Evolutionary conservation across 2,113 vertebrate genomes (phyloP), one percentile per base, ranked within the genome.

Genomic region (Lampris megalopsis): DNA sequence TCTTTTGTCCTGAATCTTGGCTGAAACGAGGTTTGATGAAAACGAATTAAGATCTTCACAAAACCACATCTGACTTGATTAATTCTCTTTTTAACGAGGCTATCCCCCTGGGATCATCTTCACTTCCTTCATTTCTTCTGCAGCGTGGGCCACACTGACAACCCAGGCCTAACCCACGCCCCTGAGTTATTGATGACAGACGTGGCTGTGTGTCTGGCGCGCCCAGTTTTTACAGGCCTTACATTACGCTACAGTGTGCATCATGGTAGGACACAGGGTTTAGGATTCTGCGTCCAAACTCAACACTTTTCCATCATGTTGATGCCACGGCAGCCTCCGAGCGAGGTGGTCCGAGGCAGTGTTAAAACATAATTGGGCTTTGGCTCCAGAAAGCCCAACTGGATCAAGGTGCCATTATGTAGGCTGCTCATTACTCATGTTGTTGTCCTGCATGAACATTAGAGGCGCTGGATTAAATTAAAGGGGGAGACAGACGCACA

Each of bases 381-480:
- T 60, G 54, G 75, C 79, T 83, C 73, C 69, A 71, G 66, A 79
- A 82, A 70, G 82, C 81, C 74, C 78, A 83, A 85, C 82, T 85
- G 73, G 74, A 90, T 88, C 73, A 75, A 74, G 75, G 59, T 71
- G 56, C 69, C 84, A 89, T 91, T 85, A 85, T 56, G 78, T 63
- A 43, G 67, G 63, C 52, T 78, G 86, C 84, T 89, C 74, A 79
- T 91, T 85, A 68, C 79, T 90, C 85, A 88, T 87, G 86, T 89
- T 81, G 82, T 77, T 84, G 86, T 71, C 50, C 52, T 71, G 35
- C 65, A 77, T 62, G 80, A 84, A 82, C 72, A 82, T 86, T 84
- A 79, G 64, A 88, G 75, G 52, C 41, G 67, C 64, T 77, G 66
- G 92, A 91, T 83, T 40, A 85, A 92, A 92, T 92, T 91, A 83